A percentile compares a stretch with the other conserved stretches of the same genome.
phyloP scores from a whole-genome alignment of 1,140 invertebrate species.

The Hylyphantes graminicola region DNA sequence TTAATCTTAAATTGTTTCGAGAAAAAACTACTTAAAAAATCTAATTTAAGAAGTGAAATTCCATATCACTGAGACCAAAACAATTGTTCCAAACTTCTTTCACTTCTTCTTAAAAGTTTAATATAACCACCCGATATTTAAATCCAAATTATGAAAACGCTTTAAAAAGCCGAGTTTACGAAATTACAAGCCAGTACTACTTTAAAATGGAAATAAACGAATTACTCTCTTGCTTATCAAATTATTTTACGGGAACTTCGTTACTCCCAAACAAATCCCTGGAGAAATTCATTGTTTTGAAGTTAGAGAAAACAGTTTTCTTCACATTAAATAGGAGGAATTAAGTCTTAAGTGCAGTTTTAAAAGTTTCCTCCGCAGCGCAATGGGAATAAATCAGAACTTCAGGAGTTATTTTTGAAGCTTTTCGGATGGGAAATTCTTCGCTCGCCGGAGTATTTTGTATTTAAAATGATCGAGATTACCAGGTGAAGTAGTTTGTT shows the following conservation, averaged over 20 bases:
- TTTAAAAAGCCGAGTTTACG: conserved; percentile 14
- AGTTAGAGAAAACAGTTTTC: conserved; percentile 54
- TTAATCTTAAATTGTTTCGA: too few species aligned
- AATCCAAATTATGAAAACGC: conserved; percentile 55
- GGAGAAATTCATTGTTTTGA: conserved; percentile 38
- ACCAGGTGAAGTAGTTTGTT: not conserved
- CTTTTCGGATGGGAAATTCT: not conserved
- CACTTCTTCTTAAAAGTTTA: conserved; percentile 23
- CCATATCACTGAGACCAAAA: not conserved
- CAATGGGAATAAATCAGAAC: conserved; percentile 54
- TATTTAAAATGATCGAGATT: not conserved
- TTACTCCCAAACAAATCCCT: conserved; percentile 28
- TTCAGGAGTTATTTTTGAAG: conserved; percentile 37
- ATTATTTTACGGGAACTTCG: conserved; percentile 56
- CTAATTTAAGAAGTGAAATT: not conserved
- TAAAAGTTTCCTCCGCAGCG: conserved; percentile 32
- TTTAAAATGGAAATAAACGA: conserved; percentile 57
- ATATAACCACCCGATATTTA: conserved; percentile 37
- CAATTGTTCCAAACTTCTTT: not conserved
- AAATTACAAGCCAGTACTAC: not conserved
- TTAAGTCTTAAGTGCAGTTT: conserved; percentile 53
- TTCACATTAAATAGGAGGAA: conserved; percentile 43
- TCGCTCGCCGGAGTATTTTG: not conserved
- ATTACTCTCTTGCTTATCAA: conserved; percentile 48
- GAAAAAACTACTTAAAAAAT: too few species aligned